Evolutionary conservation across 2,888 invertebrate genomes (phyloP), one percentile per base, ranked within the genome.

Genomic region (Cheilosia grossa): DNA sequence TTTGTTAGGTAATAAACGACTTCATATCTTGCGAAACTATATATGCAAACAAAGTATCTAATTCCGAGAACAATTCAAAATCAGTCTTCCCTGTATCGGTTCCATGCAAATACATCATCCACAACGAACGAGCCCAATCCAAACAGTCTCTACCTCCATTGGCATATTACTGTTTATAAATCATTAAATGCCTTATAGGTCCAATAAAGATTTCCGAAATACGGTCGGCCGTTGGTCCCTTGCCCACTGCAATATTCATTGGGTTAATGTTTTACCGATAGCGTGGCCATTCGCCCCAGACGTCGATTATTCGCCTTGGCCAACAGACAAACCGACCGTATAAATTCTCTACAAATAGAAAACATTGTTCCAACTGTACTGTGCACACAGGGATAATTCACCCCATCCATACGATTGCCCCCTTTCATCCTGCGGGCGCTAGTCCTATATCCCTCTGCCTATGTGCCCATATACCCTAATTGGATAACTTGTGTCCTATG

Each of bases 401-500:
- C 13, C n/a, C 54, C 58, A 58, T 17, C 13, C 1, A 10, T 7
- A n/a, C 10, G 1, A 1, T 56, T 56, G 17, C 51, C 42, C 42
- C 24, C 66, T 53, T 37, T 63, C 69, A 61, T 78, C 70, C 78
- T 66, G 64, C 40, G 77, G 82, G 59, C 10, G 53, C 59, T 21
- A 4, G 15, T 27, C 24, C 15, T 24, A 4, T 15, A 13, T 3
- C 19, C 19, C 7, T 21, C 7, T 21, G 10, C 19, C 51, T 15
- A 19, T 66, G 67, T 67, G 69, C 64, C 78, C 82, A 78, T 72
- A 67, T 61, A 73, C 73, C 67, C 79, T 83, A 83, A 83, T 83
- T 83, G 83, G 83, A 83, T 83, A 83, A 83, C 83, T 83, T 79
- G 83, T 80, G 80, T 83, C 74, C 64, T 82, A 37, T 37, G 69